Evolutionary conservation across 92 coral and sea anemone species (phyloP).

Genomic region (Siderastrea siderea): DNA sequence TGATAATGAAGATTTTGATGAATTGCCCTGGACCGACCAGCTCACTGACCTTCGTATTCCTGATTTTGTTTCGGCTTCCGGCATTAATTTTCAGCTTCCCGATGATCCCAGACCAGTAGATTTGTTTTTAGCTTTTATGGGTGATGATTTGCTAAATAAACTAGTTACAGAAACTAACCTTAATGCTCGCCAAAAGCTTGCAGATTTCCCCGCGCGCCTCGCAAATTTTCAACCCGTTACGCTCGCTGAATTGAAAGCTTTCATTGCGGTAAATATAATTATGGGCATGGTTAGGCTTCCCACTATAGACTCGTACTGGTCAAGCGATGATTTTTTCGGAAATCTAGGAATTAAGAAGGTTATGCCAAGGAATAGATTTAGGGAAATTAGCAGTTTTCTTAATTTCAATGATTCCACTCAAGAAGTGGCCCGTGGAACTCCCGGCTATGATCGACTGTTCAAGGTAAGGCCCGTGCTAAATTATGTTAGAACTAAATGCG

Average conservation of each 20-base stretch:
- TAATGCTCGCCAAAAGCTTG: too few species aligned
- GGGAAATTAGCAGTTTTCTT: conserved; percentile 37
- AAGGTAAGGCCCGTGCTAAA: conserved; percentile 49
- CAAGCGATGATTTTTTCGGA: conserved; percentile 46
- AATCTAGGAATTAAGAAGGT: conserved; percentile 47
- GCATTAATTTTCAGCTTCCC: too few species aligned
- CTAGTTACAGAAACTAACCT: too few species aligned
- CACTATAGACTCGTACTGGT: conserved; percentile 42
- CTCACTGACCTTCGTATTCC: too few species aligned
- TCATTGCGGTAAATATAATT: conserved; percentile 54
- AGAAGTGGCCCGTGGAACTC: conserved; percentile 35
- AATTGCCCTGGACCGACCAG: too few species aligned
- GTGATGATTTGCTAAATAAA: too few species aligned
- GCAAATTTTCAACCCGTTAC: background rate
- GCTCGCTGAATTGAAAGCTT: conserved; percentile 57
- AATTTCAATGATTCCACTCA: conserved; percentile 42
- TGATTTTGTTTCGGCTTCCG: too few species aligned
- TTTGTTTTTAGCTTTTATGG: too few species aligned
- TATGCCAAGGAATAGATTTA: conserved; percentile 61
- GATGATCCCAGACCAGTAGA: too few species aligned
- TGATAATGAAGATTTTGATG: too few species aligned
- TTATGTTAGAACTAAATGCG: conserved; percentile 37
- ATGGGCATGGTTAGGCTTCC: conserved; percentile 69
- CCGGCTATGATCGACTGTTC: conserved; percentile 60
- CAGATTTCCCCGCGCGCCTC: background rate